Evolutionary conservation across 1,140 invertebrate genomes (phyloP), one percentile per base, ranked within the genome.

Genomic region (Uloborus diversus): DNA sequence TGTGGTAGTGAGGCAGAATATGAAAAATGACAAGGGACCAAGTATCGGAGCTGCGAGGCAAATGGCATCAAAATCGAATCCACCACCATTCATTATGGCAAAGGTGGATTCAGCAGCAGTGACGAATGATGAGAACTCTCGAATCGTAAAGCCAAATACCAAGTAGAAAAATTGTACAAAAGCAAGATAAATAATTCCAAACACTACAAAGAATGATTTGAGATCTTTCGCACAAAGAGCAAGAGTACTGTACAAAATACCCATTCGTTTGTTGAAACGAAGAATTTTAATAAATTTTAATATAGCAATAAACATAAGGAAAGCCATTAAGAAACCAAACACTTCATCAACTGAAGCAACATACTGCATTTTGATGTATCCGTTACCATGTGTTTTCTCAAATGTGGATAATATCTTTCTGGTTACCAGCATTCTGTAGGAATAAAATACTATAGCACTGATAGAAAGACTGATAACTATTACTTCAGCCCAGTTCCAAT

Each of bases 41-140:
- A 89, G 82, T 5, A 89, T 62, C 5, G 87, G 87, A 30, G 85
- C 83, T 4, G 86, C 86, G 30, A 84, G 83, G 53, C 85, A 84
- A 84, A 90, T 88, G 3, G 84, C 85, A 49, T 87, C 85, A 80
- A 90, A 89, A 65, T 89, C 85, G 82, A 90, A 90, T 71, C 89
- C 89, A 20, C 89, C 89, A 75, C 90, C 87, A 84, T 89, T 87
- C 86, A 90, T 89, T 25, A 79, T 61, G 4, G 88, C 85, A 75
- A 90, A 86, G 14, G 86, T 86, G 5, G 88, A 86, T 81, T 90
- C 88, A 4, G 88, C 83, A 3, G 89, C 85, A 11, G 82, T 85
- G 33, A 90, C 73, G 65, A 90, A 87, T 33, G 86, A 89, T 30
- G 86, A 86, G 83, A 89, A 91, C 53, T 85, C 85, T 23, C 84